A percentile compares a stretch with the other conserved stretches of the same genome.
These are phyloP conservation scores for Propithecus perrieri DNA, from an alignment of 2,797 vertebrate genomes.

Conservation along the genomic window DNA sequence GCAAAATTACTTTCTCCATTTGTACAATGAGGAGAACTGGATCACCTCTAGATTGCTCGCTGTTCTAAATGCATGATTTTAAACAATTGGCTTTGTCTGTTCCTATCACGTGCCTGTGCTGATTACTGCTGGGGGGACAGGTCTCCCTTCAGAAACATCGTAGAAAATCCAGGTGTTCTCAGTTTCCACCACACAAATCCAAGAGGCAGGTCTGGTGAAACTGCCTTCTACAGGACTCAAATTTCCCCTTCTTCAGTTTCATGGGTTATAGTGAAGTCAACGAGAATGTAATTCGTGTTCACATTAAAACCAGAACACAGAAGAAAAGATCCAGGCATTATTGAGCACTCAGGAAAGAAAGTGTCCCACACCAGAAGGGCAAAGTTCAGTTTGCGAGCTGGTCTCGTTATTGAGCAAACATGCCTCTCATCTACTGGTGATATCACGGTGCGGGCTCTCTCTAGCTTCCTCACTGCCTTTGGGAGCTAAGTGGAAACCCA, in stretches of 20 bases:
- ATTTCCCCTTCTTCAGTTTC: slow-evolving; percentile 68
- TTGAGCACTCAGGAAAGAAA: not conserved
- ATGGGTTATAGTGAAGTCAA: slow-evolving; percentile 41
- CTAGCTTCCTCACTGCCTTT: not conserved
- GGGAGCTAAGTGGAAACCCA: not conserved
- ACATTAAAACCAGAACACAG: slow-evolving; percentile 66
- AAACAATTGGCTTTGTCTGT: not conserved
- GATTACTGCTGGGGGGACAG: not conserved
- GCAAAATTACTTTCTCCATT: not conserved
- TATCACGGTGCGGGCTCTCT: not conserved
- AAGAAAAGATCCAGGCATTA: slow-evolving; percentile 35
- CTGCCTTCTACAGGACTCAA: not conserved
- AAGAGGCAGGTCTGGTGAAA: slow-evolving; percentile 48
- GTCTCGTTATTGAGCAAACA: not conserved
- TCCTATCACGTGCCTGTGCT: not conserved
- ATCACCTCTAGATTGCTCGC: not conserved
- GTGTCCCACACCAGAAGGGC: not conserved
- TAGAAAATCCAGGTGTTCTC: slow-evolving; percentile 30
- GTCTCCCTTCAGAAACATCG: not conserved
- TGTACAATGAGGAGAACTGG: not conserved
- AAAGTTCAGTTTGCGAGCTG: not conserved
- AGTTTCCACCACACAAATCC: slow-evolving; percentile 1
- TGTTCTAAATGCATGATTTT: not conserved
- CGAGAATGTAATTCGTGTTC: slow-evolving; percentile 59
- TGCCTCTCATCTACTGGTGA: not conserved